phyloP scores from a whole-genome alignment of 2,113 vertebrate species.

The Apteryx mantelli region DNA sequence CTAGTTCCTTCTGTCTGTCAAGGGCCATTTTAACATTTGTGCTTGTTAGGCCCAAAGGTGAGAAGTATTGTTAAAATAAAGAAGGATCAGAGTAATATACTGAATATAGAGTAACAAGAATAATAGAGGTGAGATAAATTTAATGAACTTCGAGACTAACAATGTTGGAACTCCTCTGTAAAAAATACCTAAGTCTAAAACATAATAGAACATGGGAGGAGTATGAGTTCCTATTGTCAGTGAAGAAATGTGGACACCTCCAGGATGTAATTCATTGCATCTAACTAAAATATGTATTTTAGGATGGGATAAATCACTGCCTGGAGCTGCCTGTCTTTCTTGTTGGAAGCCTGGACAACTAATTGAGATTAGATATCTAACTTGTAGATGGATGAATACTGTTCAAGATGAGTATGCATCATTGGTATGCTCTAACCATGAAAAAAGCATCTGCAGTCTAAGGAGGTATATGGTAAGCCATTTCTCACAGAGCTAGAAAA shows the following conservation, averaged over 20 bases:
- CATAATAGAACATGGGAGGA: not conserved
- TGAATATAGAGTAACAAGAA: not conserved
- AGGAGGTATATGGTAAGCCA: not conserved
- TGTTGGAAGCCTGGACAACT: not conserved
- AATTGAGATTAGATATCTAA: not conserved
- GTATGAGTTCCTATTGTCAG: too few relatives aligned
- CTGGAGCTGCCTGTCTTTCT: not conserved
- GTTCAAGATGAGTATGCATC: not conserved
- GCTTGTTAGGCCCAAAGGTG: not conserved
- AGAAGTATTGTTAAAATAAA: not conserved
- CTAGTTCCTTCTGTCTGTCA: not conserved
- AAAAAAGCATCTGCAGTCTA: not conserved
- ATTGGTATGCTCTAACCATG: not conserved
- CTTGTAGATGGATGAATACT: not conserved
- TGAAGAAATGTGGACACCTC: not conserved
- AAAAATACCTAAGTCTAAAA: not conserved
- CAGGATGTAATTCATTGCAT: not conserved
- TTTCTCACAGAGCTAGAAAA: not conserved
- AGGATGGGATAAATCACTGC: not conserved
- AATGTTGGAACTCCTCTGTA: not conserved
- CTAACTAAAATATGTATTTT: not conserved
- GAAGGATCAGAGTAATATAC: not conserved
- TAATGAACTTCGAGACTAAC: not conserved
- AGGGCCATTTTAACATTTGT: not conserved
- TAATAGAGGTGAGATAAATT: not conserved